A percentile compares a stretch with the other conserved stretches of the same genome.
These are phyloP conservation scores for Pollenia griseotomentosa DNA, from an alignment of 2,888 invertebrate genomes.

Conservation along the genomic window DNA sequence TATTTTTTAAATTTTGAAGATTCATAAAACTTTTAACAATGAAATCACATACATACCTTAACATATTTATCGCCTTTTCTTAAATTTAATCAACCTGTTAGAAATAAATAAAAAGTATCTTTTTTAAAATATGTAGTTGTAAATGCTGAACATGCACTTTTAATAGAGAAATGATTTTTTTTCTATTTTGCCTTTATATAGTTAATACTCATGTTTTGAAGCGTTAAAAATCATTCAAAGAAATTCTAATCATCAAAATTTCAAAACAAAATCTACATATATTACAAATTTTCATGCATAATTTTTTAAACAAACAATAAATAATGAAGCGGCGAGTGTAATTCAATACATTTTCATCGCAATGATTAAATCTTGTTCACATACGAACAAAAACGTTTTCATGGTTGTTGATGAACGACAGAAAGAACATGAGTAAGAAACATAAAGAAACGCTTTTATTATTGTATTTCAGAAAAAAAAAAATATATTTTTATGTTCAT, in stretches of 20 bases:
- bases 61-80: too few species aligned
- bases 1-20: too few species aligned
- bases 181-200: slow-evolving; percentile 2
- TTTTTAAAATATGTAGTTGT: too few species aligned
- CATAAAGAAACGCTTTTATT: slow-evolving; percentile 41
- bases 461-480: slow-evolving; percentile 23
- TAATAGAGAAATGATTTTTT: not conserved
- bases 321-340: slow-evolving; percentile 54
- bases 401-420: slow-evolving; percentile 29
- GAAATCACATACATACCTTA: too few species aligned
- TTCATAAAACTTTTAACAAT: too few species aligned
- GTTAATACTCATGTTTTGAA: slow-evolving; percentile 3
- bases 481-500: not conserved
- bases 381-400: slow-evolving; percentile 49
- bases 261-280: slow-evolving; percentile 12
- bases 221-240: slow-evolving; percentile 30
- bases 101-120: too few species aligned
- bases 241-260: slow-evolving; percentile 49
- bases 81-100: too few species aligned
- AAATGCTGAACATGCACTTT: not conserved
- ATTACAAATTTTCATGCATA: slow-evolving; percentile 34
- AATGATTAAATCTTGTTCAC: slow-evolving; percentile 66
- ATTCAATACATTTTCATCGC: slow-evolving; percentile 69
- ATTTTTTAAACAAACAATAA: slow-evolving; percentile 31
- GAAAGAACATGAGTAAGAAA: slow-evolving; percentile 32